These are phyloP conservation scores for Pampus argenteus DNA, from an alignment of 2,797 vertebrate genomes.

Conservation along the genomic window DNA sequence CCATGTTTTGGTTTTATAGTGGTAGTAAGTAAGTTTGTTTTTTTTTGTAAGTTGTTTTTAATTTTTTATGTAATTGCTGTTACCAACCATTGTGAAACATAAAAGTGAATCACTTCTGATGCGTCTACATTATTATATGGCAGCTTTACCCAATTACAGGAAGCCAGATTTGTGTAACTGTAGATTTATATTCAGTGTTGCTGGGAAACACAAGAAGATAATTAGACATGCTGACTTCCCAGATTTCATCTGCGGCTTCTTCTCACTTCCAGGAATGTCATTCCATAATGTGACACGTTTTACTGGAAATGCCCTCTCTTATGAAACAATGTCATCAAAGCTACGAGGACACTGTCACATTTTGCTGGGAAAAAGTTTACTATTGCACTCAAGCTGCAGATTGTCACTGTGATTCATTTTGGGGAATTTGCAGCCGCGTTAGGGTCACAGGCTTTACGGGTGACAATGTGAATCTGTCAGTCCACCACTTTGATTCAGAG, in stretches of 20 bases:
- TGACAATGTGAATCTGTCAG: neutral
- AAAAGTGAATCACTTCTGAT: neutral
- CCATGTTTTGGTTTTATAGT: neutral
- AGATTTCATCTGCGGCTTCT: constrained; percentile 11
- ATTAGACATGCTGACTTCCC: constrained; percentile 14
- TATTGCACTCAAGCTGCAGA: constrained; percentile 34
- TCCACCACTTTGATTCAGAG: neutral
- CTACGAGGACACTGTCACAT: constrained; percentile 11
- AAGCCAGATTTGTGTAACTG: neutral
- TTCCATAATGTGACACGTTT: constrained; percentile 24
- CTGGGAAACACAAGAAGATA: constrained; percentile 43
- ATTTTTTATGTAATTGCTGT: too few relatives aligned
- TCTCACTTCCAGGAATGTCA: constrained; percentile 11
- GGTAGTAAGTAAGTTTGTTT: too few relatives aligned
- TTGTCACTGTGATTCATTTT: constrained; percentile 37
- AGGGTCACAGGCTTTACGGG: neutral
- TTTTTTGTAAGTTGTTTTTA: too few relatives aligned
- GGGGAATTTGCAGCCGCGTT: neutral
- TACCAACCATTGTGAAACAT: neutral
- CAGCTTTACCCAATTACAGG: constrained; percentile 9
- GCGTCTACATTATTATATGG: neutral
- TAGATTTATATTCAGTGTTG: constrained; percentile 17
- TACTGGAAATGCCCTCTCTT: constrained; percentile 11
- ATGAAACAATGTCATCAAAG: constrained; percentile 15
- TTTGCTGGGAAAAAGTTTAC: constrained; percentile 20